These are phyloP conservation scores for Rattus norvegicus DNA, from an alignment of 2,113 vertebrate species.

Conservation along the genomic window GRCr8 NC_086031.1:84983001-84983500, in stretches of 20 bases:
- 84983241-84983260: neutral
- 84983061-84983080: neutral
- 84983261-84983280: neutral
- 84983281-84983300: neutral
- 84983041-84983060: fast-evolving
- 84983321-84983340: neutral
- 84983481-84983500: neutral
- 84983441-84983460: neutral
- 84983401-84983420: neutral
- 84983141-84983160: neutral
- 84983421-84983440: neutral
- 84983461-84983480: neutral
- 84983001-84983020: neutral
- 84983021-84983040: neutral
- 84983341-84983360: neutral
- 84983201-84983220: neutral
- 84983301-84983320: neutral
- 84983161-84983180: neutral
- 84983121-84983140: neutral
- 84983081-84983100: neutral
- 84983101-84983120: fast-evolving
- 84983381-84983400: neutral
- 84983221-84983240: neutral
- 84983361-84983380: neutral
- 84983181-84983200: neutral